phyloP scores from a whole-genome alignment of 2,113 vertebrate species.

The Sprattus sprattus region DNA sequence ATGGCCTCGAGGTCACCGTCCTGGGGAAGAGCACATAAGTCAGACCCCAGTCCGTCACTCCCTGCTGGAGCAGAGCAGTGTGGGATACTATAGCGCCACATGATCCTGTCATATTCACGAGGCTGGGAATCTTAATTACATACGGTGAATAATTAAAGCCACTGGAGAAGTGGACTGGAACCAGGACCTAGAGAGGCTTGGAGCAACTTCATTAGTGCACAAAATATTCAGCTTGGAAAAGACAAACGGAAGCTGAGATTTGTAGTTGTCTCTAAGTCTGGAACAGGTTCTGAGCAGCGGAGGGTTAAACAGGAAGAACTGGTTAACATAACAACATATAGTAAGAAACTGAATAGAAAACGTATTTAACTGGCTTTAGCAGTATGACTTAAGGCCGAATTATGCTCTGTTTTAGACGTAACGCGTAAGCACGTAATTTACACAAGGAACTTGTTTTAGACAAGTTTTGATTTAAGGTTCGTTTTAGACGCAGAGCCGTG shows the following conservation, averaged over 20 bases:
- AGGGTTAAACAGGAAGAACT: neutral
- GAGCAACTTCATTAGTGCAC: neutral
- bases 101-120: neutral
- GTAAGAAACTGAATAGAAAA: no score
- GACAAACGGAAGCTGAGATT: neutral
- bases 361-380: no score
- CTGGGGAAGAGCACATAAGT: constrained; percentile 58
- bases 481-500: no score
- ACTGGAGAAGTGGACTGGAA: neutral
- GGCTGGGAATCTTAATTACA: neutral
- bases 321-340: no score
- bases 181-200: neutral
- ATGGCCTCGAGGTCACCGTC: constrained; percentile 77
- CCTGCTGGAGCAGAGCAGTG: neutral
- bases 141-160: neutral
- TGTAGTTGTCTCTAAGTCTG: neutral
- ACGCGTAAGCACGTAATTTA: no score
- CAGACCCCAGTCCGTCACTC: neutral
- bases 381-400: no score
- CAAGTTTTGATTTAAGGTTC: no score
- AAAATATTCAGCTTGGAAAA: neutral
- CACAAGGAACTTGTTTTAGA: no score
- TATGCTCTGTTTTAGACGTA: no score
- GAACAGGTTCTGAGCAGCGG: neutral
- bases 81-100: neutral